Conservation (phyloP, 1,140 invertebrate genomes). For the Drosophila sp. region DNA sequence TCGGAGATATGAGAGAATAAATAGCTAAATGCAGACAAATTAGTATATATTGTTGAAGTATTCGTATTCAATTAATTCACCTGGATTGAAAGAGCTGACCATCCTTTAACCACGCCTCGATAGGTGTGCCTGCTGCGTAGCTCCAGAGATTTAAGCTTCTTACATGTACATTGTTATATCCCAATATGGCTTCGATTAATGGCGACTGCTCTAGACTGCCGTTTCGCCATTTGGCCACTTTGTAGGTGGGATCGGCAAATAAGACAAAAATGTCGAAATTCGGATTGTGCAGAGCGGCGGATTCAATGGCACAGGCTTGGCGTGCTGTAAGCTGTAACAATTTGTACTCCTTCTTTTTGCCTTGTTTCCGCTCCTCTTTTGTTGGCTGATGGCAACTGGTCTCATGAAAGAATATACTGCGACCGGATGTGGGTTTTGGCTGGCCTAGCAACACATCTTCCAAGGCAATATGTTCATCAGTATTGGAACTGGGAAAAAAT, state of each 20-base stretch:
- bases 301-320: constrained; percentile 88
- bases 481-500: background rate
- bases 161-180: constrained; percentile 86
- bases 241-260: constrained; percentile 84
- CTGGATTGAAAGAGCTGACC: constrained; percentile 84
- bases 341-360: constrained; percentile 2
- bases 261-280: constrained; percentile 85
- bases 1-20: constrained; percentile 86
- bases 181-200: constrained; percentile 81
- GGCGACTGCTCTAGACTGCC: constrained; percentile 42
- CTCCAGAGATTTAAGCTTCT: constrained; percentile 84
- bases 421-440: constrained; percentile 79
- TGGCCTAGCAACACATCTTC: constrained; percentile 60
- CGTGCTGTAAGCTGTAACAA: constrained; percentile 83
- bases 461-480: constrained; percentile 19
- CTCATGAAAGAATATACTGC: constrained; percentile 86
- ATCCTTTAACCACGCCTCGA: constrained; percentile 86
- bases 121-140: constrained; percentile 86
- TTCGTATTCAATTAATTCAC: constrained; percentile 72
- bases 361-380: background rate
- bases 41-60: background rate
- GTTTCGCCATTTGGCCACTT: constrained; percentile 60
- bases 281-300: constrained; percentile 86
- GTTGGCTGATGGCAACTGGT: constrained; percentile 83
- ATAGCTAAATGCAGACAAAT: constrained; percentile 40